These are phyloP conservation scores for Todiramphus saurophagus DNA, from an alignment of 2,113 vertebrate genomes.

Conservation along the genomic window DNA sequence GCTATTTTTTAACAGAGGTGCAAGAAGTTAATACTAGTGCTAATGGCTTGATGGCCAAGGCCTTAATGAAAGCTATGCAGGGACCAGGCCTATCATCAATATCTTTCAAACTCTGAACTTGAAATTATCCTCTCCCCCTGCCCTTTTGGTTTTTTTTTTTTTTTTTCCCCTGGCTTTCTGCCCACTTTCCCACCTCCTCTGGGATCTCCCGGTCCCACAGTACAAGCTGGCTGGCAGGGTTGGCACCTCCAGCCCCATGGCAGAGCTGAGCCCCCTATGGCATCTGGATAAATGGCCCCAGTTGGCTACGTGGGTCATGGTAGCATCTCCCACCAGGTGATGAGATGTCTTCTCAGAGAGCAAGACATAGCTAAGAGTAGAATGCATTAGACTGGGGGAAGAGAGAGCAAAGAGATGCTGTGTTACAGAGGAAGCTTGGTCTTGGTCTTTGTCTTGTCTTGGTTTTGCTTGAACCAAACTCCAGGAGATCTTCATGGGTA, in stretches of 20 bases:
- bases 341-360: background rate
- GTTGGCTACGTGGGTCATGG: fast-evolving
- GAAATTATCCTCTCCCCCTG: background rate
- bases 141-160: background rate
- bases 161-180: background rate
- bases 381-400: background rate
- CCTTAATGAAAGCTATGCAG: slow-evolving; percentile 67
- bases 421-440: background rate
- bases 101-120: slow-evolving; percentile 71
- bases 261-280: fast-evolving
- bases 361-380: background rate
- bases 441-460: background rate
- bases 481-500: fast-evolving
- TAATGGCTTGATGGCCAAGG: slow-evolving; percentile 64
- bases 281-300: background rate
- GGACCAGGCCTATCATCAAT: slow-evolving; percentile 65
- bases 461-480: background rate
- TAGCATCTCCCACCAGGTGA: background rate
- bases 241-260: background rate
- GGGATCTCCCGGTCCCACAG: background rate
- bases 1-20: slow-evolving; percentile 74
- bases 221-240: background rate
- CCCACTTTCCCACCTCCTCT: background rate
- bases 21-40: slow-evolving; percentile 71
- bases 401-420: background rate